Base-by-base conservation (phyloP, 2,113 vertebrate genomes). In the Urocynchramus pylzowi region DNA sequence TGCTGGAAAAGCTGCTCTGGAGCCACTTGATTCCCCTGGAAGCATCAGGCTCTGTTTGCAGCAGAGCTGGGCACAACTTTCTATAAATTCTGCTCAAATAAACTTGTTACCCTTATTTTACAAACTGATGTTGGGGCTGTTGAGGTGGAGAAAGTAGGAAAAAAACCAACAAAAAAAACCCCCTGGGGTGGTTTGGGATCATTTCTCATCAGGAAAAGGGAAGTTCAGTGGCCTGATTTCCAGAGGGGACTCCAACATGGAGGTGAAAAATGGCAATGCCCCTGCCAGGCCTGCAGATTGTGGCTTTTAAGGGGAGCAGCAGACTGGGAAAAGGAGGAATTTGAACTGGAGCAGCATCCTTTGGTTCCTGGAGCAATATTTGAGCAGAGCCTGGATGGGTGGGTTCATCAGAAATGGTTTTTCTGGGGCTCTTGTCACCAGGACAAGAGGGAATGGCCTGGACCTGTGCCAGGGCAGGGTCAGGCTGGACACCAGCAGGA, bases 1-100 rank as follows among this genome's bases (percentile, higher is more conserved):
- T 95, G 95, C 85, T 97, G 97, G 97, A 96, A 97, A 98, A 95
- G 73, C 83, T 95, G 93, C 47, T 93, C 61, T 96, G 96, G 73
- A 94, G 70, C 47, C 64, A 21, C 64, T 94, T 69, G 78, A 79
- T 86, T 94, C 86, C 52, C 41, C 76, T 79, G 47, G 45, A 92
- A 95, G 60, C 63, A 80, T 60, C 10, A 3, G 22, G 68, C 81
- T 95, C 64, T 22, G 65, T 30, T 89, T 95, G 93, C 77, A 84
- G 84, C 61, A 82, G 71, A 89, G 52, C 53, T 33, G 7, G 50
- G 60, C 16, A 50, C 22, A 45, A 71, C 56, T 80, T 90, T 31
- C 89, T 53, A 67, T 61, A 79, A 85, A 94, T 94, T 94, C 84
- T 82, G 44, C 74, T 90, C 75, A 68, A 95, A 91, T 53, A 69